Conservation (phyloP, 2,113 vertebrate genomes). For the Callionymus lyra region DNA sequence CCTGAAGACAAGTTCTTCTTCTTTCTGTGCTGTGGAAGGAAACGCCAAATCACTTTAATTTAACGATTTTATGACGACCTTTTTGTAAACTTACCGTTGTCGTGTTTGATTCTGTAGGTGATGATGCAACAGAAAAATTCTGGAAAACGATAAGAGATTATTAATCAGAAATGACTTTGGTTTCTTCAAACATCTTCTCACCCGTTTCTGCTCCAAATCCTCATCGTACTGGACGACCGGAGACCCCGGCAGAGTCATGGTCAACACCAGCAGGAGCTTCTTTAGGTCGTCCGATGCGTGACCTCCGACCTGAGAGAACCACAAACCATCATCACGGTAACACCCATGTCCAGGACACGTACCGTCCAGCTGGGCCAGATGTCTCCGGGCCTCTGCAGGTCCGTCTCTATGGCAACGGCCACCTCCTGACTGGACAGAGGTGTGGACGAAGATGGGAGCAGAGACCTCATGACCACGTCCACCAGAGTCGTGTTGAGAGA, state of each 20-base stretch:
- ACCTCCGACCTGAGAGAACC: conserved; percentile 47
- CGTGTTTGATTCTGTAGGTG: background rate
- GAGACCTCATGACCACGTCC: conserved; percentile 49
- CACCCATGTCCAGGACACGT: conserved; percentile 1
- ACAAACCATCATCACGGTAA: background rate
- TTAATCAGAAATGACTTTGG: too few relatives aligned
- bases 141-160: conserved; percentile 7
- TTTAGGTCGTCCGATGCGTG: conserved; percentile 32
- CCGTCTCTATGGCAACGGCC: conserved; percentile 35
- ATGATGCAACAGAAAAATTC: background rate
- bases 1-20: conserved; percentile 3
- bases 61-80: too few relatives aligned
- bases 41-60: background rate
- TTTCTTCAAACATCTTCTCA: conserved; percentile 7
- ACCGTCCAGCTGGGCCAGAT: conserved; percentile 66
- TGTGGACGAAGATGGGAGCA: conserved; percentile 41
- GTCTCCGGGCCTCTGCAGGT: conserved; percentile 28
- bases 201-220: conserved; percentile 38
- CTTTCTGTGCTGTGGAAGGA: conserved; percentile 13
- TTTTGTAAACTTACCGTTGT: too few relatives aligned
- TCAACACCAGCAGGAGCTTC: conserved; percentile 55
- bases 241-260: conserved; percentile 69
- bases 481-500: conserved; percentile 38
- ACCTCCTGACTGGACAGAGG: conserved; percentile 46
- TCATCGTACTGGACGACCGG: conserved; percentile 51